A percentile compares a stretch with the other conserved stretches of the same genome.
These are phyloP conservation scores for Hypanus sabinus DNA, from an alignment of 2,113 vertebrate species.

Conservation along the genomic window DNA sequence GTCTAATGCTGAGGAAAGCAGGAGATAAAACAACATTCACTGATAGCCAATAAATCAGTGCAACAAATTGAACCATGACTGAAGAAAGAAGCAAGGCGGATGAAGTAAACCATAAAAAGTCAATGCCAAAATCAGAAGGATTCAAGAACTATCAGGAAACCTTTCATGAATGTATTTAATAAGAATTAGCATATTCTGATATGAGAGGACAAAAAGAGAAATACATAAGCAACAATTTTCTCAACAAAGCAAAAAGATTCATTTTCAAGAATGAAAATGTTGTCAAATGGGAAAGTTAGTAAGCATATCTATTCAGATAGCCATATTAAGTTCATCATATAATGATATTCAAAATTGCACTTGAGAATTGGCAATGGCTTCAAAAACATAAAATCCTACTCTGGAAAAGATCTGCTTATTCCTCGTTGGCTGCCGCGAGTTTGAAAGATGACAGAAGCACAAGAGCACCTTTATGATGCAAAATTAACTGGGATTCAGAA, in stretches of 20 bases:
- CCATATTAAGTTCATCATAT: neutral
- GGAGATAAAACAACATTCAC: neutral
- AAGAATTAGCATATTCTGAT: neutral
- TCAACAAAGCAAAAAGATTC: neutral
- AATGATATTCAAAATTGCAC: neutral
- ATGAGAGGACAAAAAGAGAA: neutral
- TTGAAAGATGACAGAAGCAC: slow-evolving; percentile 6
- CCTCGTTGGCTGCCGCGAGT: neutral
- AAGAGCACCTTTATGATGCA: neutral
- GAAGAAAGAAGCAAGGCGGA: neutral
- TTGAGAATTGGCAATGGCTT: neutral
- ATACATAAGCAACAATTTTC: neutral
- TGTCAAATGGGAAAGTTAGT: neutral
- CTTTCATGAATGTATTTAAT: neutral
- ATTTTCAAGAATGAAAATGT: neutral
- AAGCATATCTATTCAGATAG: neutral
- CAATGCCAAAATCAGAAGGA: neutral
- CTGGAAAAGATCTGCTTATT: neutral
- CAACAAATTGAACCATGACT: neutral
- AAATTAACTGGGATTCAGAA: neutral
- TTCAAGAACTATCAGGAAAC: neutral
- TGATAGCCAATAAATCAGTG: neutral
- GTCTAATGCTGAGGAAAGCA: neutral
- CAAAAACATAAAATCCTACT: neutral
- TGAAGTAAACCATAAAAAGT: neutral